A percentile compares a stretch with the other conserved stretches of the same genome.
These are phyloP conservation scores for Amblyteles armatorius DNA, from an alignment of 2,888 invertebrate species.

Conservation along the genomic window DNA sequence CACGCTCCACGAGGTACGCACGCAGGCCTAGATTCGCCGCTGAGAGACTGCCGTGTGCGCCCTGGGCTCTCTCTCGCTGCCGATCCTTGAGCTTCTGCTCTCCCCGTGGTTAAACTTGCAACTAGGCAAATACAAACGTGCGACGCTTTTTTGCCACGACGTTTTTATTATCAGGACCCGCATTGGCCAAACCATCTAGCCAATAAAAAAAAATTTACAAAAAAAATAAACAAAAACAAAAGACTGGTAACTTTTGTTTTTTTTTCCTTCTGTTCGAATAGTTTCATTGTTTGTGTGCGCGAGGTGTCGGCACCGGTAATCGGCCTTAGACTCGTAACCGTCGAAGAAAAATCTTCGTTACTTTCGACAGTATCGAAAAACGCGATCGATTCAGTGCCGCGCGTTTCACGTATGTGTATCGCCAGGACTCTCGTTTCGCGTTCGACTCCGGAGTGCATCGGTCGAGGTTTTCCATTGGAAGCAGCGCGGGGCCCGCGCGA, in stretches of 20 bases:
- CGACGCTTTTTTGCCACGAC: slow-evolving; percentile 2
- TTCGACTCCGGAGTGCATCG: slow-evolving; percentile 45
- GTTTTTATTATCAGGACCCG: not conserved
- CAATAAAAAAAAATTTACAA: too few relatives aligned
- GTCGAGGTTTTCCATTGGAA: slow-evolving; percentile 25
- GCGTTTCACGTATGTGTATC: slow-evolving; percentile 24
- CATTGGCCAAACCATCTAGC: not conserved
- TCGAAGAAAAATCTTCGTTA: not conserved
- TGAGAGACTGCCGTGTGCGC: slow-evolving; percentile 59
- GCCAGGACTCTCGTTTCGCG: slow-evolving; percentile 35
- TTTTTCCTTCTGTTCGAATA: not conserved
- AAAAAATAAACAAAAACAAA: not conserved
- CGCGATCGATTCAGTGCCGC: slow-evolving; percentile 18
- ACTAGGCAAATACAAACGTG: slow-evolving; percentile 4
- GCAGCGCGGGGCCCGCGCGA: slow-evolving; percentile 26
- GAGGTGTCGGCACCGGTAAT: slow-evolving; percentile 11
- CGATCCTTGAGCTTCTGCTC: slow-evolving; percentile 4
- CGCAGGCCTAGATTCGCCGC: slow-evolving; percentile 74
- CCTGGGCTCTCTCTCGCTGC: not conserved
- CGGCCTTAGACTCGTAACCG: not conserved
- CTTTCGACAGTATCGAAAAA: not conserved
- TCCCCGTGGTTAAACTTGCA: not conserved
- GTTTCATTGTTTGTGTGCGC: slow-evolving; percentile 6
- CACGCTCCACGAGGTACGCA: slow-evolving; percentile 83
- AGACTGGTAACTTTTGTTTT: slow-evolving; percentile 1